These are phyloP conservation scores for Andricus grossulariae DNA, from an alignment of 1,140 invertebrate genomes.

Conservation along the genomic window DNA sequence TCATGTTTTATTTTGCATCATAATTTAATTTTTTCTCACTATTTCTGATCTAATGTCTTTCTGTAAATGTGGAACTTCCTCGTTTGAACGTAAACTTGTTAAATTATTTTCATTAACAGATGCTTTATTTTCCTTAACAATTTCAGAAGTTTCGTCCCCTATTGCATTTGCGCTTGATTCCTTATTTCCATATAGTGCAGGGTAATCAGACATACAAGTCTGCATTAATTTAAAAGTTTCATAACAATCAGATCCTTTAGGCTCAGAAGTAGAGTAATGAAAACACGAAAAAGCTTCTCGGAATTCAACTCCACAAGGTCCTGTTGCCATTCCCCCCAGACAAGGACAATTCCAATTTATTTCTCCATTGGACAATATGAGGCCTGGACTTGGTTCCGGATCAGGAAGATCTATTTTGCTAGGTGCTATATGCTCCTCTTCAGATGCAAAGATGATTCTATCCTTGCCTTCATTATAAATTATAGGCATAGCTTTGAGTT, in stretches of 20 bases:
- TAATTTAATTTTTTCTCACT: slow-evolving; percentile 1
- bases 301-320: slow-evolving; percentile 95
- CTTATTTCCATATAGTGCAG: slow-evolving; percentile 87
- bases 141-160: slow-evolving; percentile 73
- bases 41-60: slow-evolving; percentile 29
- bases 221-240: slow-evolving; percentile 94
- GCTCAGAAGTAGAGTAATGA: slow-evolving; percentile 87
- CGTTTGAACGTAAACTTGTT: background rate
- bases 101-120: background rate
- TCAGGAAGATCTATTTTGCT: slow-evolving; percentile 84
- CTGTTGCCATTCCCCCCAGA: slow-evolving; percentile 95
- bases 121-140: slow-evolving; percentile 76
- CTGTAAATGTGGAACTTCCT: background rate
- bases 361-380: slow-evolving; percentile 90
- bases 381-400: slow-evolving; percentile 84
- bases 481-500: slow-evolving; percentile 68
- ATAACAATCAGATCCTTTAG: slow-evolving; percentile 93
- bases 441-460: slow-evolving; percentile 88
- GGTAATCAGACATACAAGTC: slow-evolving; percentile 93
- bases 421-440: slow-evolving; percentile 86
- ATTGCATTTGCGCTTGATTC: slow-evolving; percentile 70
- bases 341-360: slow-evolving; percentile 99
- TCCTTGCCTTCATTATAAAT: slow-evolving; percentile 83
- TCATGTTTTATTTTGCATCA: background rate
- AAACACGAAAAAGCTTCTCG: slow-evolving; percentile 96